Conservation (phyloP, 2,797 vertebrate genomes). For the Rhinichthys osculus region DNA sequence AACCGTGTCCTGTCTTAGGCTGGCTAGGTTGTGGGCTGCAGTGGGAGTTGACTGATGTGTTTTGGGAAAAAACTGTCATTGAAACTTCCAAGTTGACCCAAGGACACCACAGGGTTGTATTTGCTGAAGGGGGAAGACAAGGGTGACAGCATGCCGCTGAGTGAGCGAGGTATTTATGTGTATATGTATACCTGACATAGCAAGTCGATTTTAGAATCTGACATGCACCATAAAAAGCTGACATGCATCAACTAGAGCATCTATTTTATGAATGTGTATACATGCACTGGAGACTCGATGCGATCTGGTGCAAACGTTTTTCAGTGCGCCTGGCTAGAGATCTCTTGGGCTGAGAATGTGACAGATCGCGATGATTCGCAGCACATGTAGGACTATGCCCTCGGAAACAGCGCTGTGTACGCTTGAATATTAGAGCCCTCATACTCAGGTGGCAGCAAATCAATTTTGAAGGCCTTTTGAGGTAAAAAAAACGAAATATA, state of each 20-base stretch:
- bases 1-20: neutral
- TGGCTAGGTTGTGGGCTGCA: neutral
- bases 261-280: neutral
- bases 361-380: neutral
- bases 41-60: constrained; percentile 11
- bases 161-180: neutral
- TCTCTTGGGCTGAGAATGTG: neutral
- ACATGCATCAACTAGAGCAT: constrained; percentile 6
- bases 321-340: neutral
- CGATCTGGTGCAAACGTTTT: neutral
- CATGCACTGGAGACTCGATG: neutral
- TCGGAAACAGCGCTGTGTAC: neutral
- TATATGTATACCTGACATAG: constrained; percentile 2
- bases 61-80: constrained; percentile 27
- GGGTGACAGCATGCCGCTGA: neutral
- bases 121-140: neutral
- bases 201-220: neutral
- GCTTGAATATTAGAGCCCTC: neutral
- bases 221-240: constrained; percentile 5
- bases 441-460: neutral
- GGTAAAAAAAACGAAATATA: constrained; percentile 21
- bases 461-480: constrained; percentile 29
- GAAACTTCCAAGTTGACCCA: constrained; percentile 5
- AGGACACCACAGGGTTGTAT: neutral
- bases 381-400: neutral